Evolutionary conservation across 2,888 invertebrate genomes (phyloP).

Genomic region (Cosmopolites sordidus): DNA sequence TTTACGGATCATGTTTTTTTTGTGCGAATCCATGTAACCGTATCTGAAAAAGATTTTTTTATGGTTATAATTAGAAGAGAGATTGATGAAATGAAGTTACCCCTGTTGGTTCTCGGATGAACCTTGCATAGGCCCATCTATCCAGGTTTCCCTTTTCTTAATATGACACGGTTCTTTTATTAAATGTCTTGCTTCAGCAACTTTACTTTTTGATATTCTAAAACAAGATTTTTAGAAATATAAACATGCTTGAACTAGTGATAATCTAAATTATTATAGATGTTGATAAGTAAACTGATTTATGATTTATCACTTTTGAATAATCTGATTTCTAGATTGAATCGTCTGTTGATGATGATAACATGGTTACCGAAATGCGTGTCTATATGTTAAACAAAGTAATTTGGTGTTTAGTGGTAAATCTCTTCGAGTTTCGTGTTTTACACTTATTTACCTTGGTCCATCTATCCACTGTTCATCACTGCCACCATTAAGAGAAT

Average conservation of each 20-base stretch:
- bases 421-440: too few relatives aligned
- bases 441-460: slow-evolving; percentile 62
- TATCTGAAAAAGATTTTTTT: slow-evolving; percentile 62
- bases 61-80: too few relatives aligned
- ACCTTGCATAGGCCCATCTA: slow-evolving; percentile 86
- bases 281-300: too few relatives aligned
- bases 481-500: slow-evolving; percentile 55
- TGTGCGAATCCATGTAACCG: slow-evolving; percentile 89
- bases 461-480: slow-evolving; percentile 98
- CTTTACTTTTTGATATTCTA: slow-evolving; percentile 28
- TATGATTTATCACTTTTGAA: too few relatives aligned
- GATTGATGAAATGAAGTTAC: too few relatives aligned
- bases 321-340: too few relatives aligned
- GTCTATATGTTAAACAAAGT: too few relatives aligned
- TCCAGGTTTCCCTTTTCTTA: slow-evolving; percentile 89
- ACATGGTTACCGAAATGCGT: too few relatives aligned
- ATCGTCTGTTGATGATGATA: too few relatives aligned
- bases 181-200: slow-evolving; percentile 73
- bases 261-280: too few relatives aligned
- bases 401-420: too few relatives aligned
- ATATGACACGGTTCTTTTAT: slow-evolving; percentile 71
- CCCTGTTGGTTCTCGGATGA: slow-evolving; percentile 36
- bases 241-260: too few relatives aligned
- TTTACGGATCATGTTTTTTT: slow-evolving; percentile 87
- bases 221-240: slow-evolving; percentile 3